Evolutionary conservation across 92 coral and sea anemone species (phyloP).

Genomic region (Desmophyllum pertusum): DNA sequence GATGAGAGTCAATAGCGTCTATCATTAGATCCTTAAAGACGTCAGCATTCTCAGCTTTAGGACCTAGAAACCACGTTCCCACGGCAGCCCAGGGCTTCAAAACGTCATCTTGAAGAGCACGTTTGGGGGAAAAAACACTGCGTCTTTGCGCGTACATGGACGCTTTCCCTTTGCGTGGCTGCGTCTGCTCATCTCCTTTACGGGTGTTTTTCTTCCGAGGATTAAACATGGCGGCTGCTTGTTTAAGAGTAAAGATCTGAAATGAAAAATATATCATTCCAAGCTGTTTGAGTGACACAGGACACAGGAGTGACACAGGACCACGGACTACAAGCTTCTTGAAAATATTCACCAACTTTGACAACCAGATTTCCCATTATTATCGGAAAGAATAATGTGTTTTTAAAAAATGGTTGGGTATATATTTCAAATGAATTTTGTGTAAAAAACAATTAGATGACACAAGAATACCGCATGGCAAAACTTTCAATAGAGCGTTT

Average conservation of each 20-base stretch:
- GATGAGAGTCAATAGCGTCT: slow-evolving; percentile 53
- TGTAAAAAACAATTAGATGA: too few relatives aligned
- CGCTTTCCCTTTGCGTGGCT: background rate
- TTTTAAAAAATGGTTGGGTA: too few relatives aligned
- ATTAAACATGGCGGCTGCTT: background rate
- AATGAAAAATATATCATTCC: background rate
- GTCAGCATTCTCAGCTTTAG: slow-evolving; percentile 73
- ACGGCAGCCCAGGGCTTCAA: slow-evolving; percentile 71
- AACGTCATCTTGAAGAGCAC: slow-evolving; percentile 19
- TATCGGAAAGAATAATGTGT: too few relatives aligned
- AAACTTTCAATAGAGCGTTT: too few relatives aligned
- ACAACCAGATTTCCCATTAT: too few relatives aligned
- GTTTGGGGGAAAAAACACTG: slow-evolving; percentile 13
- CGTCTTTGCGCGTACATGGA: slow-evolving; percentile 24
- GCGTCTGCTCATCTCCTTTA: background rate
- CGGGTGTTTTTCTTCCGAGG: slow-evolving; percentile 8
- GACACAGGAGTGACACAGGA: too few relatives aligned
- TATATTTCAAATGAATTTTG: too few relatives aligned
- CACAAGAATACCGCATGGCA: too few relatives aligned
- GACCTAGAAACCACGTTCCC: slow-evolving; percentile 84
- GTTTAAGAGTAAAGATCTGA: background rate
- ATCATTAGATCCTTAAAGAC: slow-evolving; percentile 44
- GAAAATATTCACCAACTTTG: too few relatives aligned
- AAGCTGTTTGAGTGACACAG: too few relatives aligned
- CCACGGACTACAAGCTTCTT: too few relatives aligned